Percentiles rank a stretch among this genome's conserved stretches.
phyloP scores from a whole-genome alignment of 1,140 invertebrate genomes.

The Hypothenemus hampei region DNA sequence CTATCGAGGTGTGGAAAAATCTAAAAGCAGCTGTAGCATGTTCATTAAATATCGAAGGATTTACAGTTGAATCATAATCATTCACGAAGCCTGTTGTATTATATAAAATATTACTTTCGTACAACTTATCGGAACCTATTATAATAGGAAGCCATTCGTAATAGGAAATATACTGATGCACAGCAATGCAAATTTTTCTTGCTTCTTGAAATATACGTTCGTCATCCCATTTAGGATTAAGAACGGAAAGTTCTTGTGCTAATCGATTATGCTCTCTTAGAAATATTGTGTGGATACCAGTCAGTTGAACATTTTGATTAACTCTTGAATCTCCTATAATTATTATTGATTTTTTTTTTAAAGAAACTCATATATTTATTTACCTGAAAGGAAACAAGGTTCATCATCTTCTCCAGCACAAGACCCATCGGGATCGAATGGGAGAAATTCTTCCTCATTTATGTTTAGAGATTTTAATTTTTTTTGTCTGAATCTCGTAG shows the following conservation, averaged over 20 bases:
- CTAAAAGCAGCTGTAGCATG: constrained; percentile 82
- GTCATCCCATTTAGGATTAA: constrained; percentile 87
- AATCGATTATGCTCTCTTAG: constrained; percentile 88
- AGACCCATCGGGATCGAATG: not conserved
- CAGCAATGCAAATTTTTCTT: constrained; percentile 68
- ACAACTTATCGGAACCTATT: constrained; percentile 60
- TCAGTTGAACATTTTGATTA: constrained; percentile 81
- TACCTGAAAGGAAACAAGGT: not conserved
- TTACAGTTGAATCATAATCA: constrained; percentile 76
- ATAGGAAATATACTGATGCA: constrained; percentile 78
- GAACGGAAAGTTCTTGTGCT: constrained; percentile 59
- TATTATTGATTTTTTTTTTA: not conserved
- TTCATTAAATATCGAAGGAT: constrained; percentile 76
- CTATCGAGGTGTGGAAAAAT: constrained; percentile 80
- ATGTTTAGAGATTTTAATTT: not conserved
- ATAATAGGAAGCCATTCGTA: constrained; percentile 82
- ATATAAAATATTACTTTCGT: constrained; percentile 65
- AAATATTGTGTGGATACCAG: constrained; percentile 75
- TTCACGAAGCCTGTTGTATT: constrained; percentile 61
- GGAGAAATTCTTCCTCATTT: not conserved
- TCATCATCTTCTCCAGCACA: not conserved
- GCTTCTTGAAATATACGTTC: constrained; percentile 84
- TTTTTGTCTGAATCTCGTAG: constrained; percentile 49
- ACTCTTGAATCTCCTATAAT: constrained; percentile 70
- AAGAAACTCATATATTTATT: not conserved